Conservation (phyloP, 2,797 vertebrate genomes). For the Linurgus olivaceus region DNA sequence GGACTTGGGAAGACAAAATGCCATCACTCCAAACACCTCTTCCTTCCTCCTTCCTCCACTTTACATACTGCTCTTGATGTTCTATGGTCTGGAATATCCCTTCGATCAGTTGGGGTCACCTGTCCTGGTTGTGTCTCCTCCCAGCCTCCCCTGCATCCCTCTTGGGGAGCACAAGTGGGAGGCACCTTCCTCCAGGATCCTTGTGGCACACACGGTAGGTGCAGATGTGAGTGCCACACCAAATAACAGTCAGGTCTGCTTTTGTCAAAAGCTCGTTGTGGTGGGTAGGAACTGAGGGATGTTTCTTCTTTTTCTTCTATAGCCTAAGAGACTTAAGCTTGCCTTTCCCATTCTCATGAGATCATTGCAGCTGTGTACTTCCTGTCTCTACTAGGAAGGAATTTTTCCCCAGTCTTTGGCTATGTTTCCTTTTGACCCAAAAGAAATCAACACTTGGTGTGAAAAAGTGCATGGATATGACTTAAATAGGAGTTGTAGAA, state of each 20-base stretch:
- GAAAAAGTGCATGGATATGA: background rate
- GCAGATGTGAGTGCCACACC: background rate
- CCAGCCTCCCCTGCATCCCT: background rate
- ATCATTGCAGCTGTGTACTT: background rate
- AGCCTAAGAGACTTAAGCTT: background rate
- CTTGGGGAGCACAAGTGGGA: background rate
- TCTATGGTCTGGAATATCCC: background rate
- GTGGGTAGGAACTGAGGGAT: background rate
- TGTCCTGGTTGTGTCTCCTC: background rate
- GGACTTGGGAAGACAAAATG: background rate
- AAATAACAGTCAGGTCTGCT: background rate
- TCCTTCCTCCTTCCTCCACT: background rate
- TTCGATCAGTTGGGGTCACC: background rate
- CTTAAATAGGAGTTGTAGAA: background rate
- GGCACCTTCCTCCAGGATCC: background rate
- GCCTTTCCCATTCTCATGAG: background rate
- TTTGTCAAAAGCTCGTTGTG: background rate
- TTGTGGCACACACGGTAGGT: rapidly evolving
- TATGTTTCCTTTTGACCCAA: background rate
- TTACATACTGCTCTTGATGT: background rate
- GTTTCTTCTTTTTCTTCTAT: background rate
- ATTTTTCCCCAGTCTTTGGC: background rate
- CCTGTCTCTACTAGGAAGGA: background rate
- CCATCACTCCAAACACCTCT: rapidly evolving
- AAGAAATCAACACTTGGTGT: background rate